phyloP scores from a whole-genome alignment of 2,888 invertebrate genomes.

The Syritta pipiens region DNA sequence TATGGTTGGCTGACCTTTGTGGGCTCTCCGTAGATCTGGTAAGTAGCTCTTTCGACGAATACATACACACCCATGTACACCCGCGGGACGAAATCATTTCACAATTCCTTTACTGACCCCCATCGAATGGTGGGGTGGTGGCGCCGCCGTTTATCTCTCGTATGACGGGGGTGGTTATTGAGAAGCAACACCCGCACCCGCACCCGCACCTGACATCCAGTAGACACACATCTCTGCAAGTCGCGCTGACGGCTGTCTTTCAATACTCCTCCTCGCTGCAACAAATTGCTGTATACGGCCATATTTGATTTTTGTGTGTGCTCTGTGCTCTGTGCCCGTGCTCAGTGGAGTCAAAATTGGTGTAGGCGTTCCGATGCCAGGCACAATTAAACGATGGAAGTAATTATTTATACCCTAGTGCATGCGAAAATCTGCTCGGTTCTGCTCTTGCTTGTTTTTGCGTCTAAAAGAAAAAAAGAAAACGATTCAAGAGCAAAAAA shows the following conservation, averaged over 20 bases:
- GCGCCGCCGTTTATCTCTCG: conserved; percentile 25
- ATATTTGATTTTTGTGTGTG: conserved; percentile 40
- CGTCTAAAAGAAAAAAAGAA: not conserved
- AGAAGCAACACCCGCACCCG: conserved; percentile 50
- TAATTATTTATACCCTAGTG: conserved; percentile 41
- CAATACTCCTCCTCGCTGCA: conserved; percentile 3
- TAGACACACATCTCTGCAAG: conserved; percentile 23
- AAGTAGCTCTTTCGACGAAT: conserved; percentile 78
- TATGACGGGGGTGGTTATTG: conserved; percentile 25
- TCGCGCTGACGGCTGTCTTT: conserved; percentile 11
- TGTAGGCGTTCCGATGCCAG: conserved; percentile 46
- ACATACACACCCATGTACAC: conserved; percentile 33
- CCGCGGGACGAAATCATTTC: conserved; percentile 34
- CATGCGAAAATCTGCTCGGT: conserved; percentile 45
- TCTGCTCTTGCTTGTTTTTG: conserved; percentile 13
- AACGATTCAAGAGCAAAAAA: not conserved
- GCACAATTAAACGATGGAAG: conserved; percentile 41
- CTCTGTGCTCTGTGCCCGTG: no score
- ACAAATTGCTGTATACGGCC: conserved; percentile 36
- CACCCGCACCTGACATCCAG: not conserved
- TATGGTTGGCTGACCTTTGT: conserved; percentile 84
- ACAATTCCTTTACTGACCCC: conserved; percentile 33
- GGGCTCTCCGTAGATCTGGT: conserved; percentile 90
- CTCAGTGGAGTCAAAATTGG: conserved; percentile 7
- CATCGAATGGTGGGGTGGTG: conserved; percentile 12